Evolutionary conservation across 2,797 vertebrate species (phyloP).

Genomic region (Chaetophractus vellerosus): DNA sequence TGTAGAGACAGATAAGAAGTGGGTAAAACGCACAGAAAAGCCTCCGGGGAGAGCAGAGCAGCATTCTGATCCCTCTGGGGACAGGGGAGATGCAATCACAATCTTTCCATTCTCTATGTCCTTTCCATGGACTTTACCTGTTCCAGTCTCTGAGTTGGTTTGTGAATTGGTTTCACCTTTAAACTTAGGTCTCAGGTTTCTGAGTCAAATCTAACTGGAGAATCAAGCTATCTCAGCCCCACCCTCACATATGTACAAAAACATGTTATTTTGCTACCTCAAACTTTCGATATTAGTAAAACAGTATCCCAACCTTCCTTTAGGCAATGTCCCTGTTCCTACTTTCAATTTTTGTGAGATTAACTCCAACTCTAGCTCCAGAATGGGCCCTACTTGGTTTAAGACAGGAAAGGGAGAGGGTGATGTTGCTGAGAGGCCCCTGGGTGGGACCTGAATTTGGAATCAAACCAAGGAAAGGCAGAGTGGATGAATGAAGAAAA

Average conservation of each 20-base stretch:
- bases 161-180: background rate
- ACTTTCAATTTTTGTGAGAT: conserved; percentile 4
- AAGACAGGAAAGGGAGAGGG: background rate
- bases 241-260: background rate
- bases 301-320: background rate
- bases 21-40: background rate
- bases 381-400: background rate
- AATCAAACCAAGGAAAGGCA: conserved; percentile 22
- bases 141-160: background rate
- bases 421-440: background rate
- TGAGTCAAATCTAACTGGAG: background rate
- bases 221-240: background rate
- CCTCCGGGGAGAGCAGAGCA: background rate
- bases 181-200: background rate
- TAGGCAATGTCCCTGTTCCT: background rate
- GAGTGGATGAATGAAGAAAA: background rate
- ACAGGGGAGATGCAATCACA: background rate
- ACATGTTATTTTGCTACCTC: background rate
- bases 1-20: conserved; percentile 41
- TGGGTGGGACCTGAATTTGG: background rate
- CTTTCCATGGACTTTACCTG: background rate
- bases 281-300: conserved; percentile 32
- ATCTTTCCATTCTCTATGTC: background rate
- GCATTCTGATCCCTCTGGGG: conserved; percentile 56
- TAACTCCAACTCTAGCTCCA: background rate